These are phyloP conservation scores for Drosophila testacea DNA, from an alignment of 2,888 invertebrate species.

Conservation along the genomic window DNA sequence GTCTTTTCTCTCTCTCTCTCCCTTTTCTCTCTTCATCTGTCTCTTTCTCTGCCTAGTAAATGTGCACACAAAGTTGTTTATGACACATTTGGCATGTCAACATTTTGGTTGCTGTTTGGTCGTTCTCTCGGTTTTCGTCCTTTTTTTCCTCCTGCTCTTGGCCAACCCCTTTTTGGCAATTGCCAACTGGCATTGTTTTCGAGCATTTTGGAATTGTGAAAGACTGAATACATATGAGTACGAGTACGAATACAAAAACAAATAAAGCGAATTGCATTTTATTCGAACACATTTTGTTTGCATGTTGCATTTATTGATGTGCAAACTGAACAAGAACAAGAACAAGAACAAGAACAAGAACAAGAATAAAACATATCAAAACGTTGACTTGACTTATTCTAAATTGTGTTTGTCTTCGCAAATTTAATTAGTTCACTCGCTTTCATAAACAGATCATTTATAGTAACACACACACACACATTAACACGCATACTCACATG, in stretches of 20 bases:
- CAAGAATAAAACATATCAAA: slow-evolving; percentile 3
- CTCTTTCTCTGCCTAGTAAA: slow-evolving; percentile 16
- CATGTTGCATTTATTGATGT: slow-evolving; percentile 54
- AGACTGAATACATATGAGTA: slow-evolving; percentile 7
- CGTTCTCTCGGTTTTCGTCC: not conserved
- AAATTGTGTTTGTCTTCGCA: slow-evolving; percentile 20
- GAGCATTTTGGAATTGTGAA: slow-evolving; percentile 36
- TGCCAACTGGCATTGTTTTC: slow-evolving; percentile 48
- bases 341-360: not conserved
- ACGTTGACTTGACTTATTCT: slow-evolving; percentile 22
- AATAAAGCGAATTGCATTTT: slow-evolving; percentile 32
- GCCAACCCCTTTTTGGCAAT: slow-evolving; percentile 8
- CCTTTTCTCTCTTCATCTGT: not conserved
- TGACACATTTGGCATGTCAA: slow-evolving; percentile 64
- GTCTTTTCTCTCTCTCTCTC: not conserved
- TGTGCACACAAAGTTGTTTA: slow-evolving; percentile 58
- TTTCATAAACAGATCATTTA: slow-evolving; percentile 22
- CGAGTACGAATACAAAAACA: slow-evolving; percentile 7
- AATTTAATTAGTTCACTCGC: slow-evolving; percentile 33
- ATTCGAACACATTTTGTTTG: slow-evolving; percentile 40
- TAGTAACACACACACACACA: not conserved
- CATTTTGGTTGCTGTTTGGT: slow-evolving; percentile 54
- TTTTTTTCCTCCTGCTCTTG: not conserved
- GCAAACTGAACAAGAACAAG: slow-evolving; percentile 32
- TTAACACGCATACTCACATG: no score